Percentiles rank a stretch among this genome's conserved stretches.
phyloP scores from a whole-genome alignment of 2,888 invertebrate genomes.

The Himalopsyche tibetana region DNA sequence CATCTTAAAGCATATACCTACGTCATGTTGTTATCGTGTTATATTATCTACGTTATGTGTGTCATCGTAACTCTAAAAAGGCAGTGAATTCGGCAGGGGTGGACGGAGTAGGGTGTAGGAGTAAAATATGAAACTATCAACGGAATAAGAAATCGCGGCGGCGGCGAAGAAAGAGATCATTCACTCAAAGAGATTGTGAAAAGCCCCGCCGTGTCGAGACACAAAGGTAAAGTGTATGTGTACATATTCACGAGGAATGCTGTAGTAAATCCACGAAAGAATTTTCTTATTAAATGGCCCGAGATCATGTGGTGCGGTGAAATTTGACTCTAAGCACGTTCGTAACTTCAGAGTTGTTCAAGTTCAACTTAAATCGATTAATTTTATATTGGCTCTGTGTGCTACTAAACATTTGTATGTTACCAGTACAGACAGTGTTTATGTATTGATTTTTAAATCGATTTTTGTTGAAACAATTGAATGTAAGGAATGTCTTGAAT shows the following conservation, averaged over 20 bases:
- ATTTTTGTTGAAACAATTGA: too few species aligned
- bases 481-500: too few species aligned
- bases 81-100: neutral
- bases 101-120: too few species aligned
- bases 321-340: too few species aligned
- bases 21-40: neutral
- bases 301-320: neutral
- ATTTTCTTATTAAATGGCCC: neutral
- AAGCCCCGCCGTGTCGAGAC: neutral
- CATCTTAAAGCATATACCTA: neutral
- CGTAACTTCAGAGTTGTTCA: too few species aligned
- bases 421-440: too few species aligned
- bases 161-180: neutral
- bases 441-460: too few species aligned
- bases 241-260: neutral
- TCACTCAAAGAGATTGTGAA: neutral
- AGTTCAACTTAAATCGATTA: too few species aligned
- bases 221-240: neutral
- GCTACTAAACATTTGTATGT: too few species aligned
- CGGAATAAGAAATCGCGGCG: neutral
- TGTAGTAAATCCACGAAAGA: neutral
- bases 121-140: constrained; percentile 23
- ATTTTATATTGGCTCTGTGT: too few species aligned
- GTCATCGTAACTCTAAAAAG: constrained; percentile 8
- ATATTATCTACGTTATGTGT: neutral